Evolutionary conservation across 1,140 invertebrate species (phyloP).

Genomic region (Drosophila varians): DNA sequence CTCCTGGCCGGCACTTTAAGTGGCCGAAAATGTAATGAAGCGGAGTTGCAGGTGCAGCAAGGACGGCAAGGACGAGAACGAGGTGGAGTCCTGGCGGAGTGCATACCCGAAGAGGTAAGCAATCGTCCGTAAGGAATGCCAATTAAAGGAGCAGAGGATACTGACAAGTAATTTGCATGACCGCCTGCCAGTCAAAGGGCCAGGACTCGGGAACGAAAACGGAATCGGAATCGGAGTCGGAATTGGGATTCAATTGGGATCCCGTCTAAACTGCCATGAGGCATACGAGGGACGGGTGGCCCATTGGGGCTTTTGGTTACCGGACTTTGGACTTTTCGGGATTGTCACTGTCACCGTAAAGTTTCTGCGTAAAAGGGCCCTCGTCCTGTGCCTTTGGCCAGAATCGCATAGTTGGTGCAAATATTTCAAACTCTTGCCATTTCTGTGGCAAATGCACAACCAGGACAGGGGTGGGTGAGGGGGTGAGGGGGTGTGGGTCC

Average conservation of each 20-base stretch:
- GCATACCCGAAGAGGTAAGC: too few species aligned
- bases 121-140: conserved; percentile 30
- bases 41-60: background rate
- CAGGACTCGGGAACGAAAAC: background rate
- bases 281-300: too few species aligned
- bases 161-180: conserved; percentile 21
- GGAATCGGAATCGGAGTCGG: conserved; percentile 7
- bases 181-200: conserved; percentile 10
- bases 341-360: conserved; percentile 2
- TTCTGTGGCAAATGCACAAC: conserved; percentile 18
- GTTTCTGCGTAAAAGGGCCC: conserved; percentile 4
- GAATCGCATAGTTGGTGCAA: conserved; percentile 31
- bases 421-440: conserved; percentile 9
- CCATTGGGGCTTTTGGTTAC: background rate
- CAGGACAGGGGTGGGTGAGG: too few species aligned
- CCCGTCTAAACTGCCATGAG: background rate
- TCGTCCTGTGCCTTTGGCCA: background rate
- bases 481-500: too few species aligned
- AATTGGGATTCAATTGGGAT: background rate
- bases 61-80: background rate
- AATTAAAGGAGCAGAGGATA: conserved; percentile 16
- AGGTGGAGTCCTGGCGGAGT: background rate
- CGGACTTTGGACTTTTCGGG: background rate
- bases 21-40: background rate
- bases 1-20: too few species aligned